A percentile compares a stretch with the other conserved stretches of the same genome.
phyloP scores from a whole-genome alignment of 1,140 invertebrate genomes.

The Pectinophora gossypiella region DNA sequence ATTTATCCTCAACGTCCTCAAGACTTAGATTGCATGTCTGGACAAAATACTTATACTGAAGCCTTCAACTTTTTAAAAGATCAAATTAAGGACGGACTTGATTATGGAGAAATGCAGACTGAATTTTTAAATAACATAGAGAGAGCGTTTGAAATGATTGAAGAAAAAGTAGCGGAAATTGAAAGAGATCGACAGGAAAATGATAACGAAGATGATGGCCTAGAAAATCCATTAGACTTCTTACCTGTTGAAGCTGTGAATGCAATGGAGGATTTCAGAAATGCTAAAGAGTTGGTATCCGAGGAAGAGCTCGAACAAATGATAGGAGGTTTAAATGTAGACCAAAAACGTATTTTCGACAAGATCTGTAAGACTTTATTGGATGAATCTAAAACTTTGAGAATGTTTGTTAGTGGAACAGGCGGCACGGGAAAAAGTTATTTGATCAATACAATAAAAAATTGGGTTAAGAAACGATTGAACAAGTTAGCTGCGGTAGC shows the following conservation, averaged over 20 bases:
- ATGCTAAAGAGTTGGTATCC: background rate
- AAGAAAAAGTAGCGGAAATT: conserved; percentile 4
- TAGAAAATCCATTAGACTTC: conserved; percentile 7
- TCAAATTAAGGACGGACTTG: conserved; percentile 15
- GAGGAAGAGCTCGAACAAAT: conserved; percentile 5
- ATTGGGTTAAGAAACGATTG: conserved; percentile 15
- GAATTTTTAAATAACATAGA: conserved; percentile 1
- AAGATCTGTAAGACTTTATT: too few species aligned
- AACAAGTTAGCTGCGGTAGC: conserved; percentile 20
- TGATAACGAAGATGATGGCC: conserved; percentile 9
- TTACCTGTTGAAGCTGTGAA: conserved; percentile 4
- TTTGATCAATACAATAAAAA: conserved; percentile 23
- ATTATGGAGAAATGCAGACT: background rate
- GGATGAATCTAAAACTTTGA: too few species aligned
- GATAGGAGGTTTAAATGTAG: conserved; percentile 20
- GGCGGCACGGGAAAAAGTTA: conserved; percentile 23
- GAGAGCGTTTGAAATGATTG: conserved; percentile 10
- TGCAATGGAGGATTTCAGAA: conserved; percentile 7
- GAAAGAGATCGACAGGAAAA: background rate
- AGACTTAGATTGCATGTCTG: conserved; percentile 6
- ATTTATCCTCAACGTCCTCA: conserved; percentile 11
- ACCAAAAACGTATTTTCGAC: conserved; percentile 26
- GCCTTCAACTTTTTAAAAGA: conserved; percentile 21
- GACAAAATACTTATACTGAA: conserved; percentile 16
- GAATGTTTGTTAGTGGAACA: conserved; percentile 17